Base-by-base conservation (phyloP, 2,888 invertebrate genomes). In the Rambutsinella grinnellia region DNA sequence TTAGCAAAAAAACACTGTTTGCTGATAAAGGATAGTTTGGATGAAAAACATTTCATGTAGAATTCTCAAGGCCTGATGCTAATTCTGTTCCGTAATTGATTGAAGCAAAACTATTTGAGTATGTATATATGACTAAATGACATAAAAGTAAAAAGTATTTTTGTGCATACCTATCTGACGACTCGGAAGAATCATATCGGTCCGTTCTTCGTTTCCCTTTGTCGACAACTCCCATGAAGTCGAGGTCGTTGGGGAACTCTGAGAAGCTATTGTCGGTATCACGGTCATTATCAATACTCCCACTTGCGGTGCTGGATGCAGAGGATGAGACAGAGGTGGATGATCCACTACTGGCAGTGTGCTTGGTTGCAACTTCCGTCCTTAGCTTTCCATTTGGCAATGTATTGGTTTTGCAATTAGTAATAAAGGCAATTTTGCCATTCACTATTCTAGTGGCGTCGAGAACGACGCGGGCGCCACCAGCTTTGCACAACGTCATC, bases 161-260 rank as follows among this genome's bases (percentile, higher is more conserved):
- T 26, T 28, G 47, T 81, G 87, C 51, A 90, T 88, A 94, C 95
- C 95, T 95, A 93, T 95, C 95, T 88, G 94, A 95, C 86, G 94
- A 94, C 89, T 95, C 95, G 86, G 94, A 94, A 88, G 94, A 95
- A 90, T 95, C 95, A 90, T 94, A 95, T 89, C 94, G 91, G 91
- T 95, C 94, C 87, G 93, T 90, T 89, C 94, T 94, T 88, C 95
- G 90, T 89, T 93, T 94, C 89, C 79, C 75, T 47, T 82, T 81
- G 44, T 81, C 79, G 1, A 60, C 23, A 6, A 68, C 54, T 26
- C 76, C 75, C 15, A 80, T 77, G 51, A 81, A 81, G 47, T 79
- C 81, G 36, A 80, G 75, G 54, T 79, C 76, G 23, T 69, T 60
- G 21, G 76, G 76, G 49, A 72, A 80, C 27, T 76, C 76, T 3